Conservation (phyloP, 1,140 invertebrate species). For the Sitobion miscanthi region DNA sequence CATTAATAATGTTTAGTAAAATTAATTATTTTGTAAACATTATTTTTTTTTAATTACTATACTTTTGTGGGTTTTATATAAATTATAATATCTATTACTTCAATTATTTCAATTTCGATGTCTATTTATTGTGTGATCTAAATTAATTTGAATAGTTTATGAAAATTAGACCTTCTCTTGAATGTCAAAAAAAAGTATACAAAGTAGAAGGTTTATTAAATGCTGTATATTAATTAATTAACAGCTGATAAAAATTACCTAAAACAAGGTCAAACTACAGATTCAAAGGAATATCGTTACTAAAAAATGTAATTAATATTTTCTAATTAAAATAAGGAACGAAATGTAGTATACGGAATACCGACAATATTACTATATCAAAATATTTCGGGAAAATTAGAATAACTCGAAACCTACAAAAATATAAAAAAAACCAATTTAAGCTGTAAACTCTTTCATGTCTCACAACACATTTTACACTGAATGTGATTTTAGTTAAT, state of each 20-base stretch:
- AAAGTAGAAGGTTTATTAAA: background rate
- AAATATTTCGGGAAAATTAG: background rate
- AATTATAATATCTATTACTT: background rate
- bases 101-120: background rate
- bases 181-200: background rate
- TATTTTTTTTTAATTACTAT: background rate
- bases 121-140: too few species aligned
- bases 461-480: background rate
- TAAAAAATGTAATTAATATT: constrained; percentile 26
- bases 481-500: background rate
- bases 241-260: background rate
- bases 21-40: background rate
- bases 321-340: constrained; percentile 27
- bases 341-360: background rate
- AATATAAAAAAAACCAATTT: constrained; percentile 8
- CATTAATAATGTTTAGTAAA: background rate
- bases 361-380: background rate
- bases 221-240: background rate
- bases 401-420: background rate
- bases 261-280: background rate
- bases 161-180: background rate
- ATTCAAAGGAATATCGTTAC: background rate
- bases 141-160: too few species aligned
- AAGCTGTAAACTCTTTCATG: background rate
- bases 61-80: background rate